Evolutionary conservation across 2,888 invertebrate species (phyloP).

Genomic region (Zaprionus lineosus): DNA sequence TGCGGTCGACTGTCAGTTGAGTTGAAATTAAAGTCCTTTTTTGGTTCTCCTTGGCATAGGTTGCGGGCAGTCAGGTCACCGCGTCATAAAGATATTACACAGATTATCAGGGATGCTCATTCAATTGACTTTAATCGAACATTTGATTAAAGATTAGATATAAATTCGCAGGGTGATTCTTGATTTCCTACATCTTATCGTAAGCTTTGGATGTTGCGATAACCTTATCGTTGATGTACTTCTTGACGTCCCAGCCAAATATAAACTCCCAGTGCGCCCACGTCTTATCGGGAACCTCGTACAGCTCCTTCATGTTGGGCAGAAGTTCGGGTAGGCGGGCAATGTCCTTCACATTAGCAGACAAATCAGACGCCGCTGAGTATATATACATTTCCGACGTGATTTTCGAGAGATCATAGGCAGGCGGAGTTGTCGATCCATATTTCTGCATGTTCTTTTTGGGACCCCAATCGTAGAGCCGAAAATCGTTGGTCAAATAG

Average conservation of each 20-base stretch:
- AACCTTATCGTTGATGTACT: constrained; percentile 66
- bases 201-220: constrained; percentile 52
- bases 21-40: too few species aligned
- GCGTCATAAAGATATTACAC: too few species aligned
- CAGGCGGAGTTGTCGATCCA: constrained; percentile 58
- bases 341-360: constrained; percentile 64
- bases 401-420: constrained; percentile 65
- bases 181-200: constrained; percentile 50
- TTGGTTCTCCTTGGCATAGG: too few species aligned
- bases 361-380: constrained; percentile 60
- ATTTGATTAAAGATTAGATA: too few species aligned
- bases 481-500: constrained; percentile 60
- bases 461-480: constrained; percentile 68
- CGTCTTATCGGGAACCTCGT: constrained; percentile 62
- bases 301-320: constrained; percentile 50
- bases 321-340: constrained; percentile 52
- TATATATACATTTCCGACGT: constrained; percentile 67
- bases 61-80: too few species aligned
- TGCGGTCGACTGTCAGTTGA: too few species aligned
- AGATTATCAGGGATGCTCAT: too few species aligned
- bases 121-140: too few species aligned
- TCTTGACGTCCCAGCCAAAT: constrained; percentile 69
- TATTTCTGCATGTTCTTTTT: constrained; percentile 62
- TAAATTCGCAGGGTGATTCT: too few species aligned
- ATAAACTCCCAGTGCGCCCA: constrained; percentile 80